These are phyloP conservation scores for Podilymbus podiceps DNA, from an alignment of 2,113 vertebrate genomes.

Conservation along the genomic window DNA sequence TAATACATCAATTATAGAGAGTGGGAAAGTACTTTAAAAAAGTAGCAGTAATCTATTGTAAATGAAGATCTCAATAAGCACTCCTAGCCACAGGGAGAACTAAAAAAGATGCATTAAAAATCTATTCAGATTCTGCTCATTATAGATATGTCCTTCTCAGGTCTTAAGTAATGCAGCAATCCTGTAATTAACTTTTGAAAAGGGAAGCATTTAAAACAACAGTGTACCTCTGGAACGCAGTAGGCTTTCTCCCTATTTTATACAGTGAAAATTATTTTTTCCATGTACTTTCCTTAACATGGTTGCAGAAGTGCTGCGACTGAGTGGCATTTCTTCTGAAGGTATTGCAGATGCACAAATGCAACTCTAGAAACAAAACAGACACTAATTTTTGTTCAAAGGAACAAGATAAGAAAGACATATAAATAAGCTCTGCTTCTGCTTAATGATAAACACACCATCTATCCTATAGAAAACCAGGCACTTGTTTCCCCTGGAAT, in stretches of 20 bases:
- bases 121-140: slow-evolving; percentile 28
- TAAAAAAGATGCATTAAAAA: slow-evolving; percentile 33
- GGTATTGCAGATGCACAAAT: neutral
- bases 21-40: slow-evolving; percentile 39
- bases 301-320: neutral
- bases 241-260: neutral
- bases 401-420: neutral
- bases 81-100: slow-evolving; percentile 26
- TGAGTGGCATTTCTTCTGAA: neutral
- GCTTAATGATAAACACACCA: neutral
- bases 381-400: neutral
- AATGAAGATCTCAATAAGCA: slow-evolving; percentile 50
- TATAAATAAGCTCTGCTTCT: neutral
- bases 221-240: neutral
- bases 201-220: slow-evolving; percentile 21
- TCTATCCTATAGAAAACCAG: neutral
- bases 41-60: slow-evolving; percentile 35
- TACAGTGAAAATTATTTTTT: neutral
- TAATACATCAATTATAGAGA: slow-evolving; percentile 55
- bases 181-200: slow-evolving; percentile 47
- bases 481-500: neutral
- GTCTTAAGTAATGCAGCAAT: slow-evolving; percentile 47
- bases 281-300: neutral
- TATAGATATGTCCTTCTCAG: slow-evolving; percentile 27
- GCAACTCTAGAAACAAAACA: accelerated